A percentile compares a stretch with the other conserved stretches of the same genome.
Evolutionary conservation across 1,140 invertebrate species (phyloP).

Genomic region (Sinonovacula constricta): DNA sequence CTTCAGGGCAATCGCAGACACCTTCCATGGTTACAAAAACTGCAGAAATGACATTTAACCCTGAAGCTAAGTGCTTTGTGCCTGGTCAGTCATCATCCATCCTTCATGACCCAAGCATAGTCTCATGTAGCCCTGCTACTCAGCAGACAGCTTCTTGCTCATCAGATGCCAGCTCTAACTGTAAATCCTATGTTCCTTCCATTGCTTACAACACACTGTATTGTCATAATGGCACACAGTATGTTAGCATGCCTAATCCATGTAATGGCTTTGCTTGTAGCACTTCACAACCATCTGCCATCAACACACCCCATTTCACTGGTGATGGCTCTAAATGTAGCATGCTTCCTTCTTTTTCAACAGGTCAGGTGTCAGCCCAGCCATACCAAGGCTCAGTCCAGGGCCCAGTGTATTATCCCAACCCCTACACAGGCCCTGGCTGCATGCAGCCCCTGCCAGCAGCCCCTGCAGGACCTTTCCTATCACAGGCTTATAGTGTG

Average conservation of each 20-base stretch:
- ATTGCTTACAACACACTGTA: not conserved
- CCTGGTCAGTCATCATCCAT: slow-evolving; percentile 44
- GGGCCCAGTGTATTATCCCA: not conserved
- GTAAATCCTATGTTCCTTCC: slow-evolving; percentile 8
- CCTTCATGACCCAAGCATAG: slow-evolving; percentile 43
- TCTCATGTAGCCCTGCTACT: slow-evolving; percentile 27
- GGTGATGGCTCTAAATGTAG: slow-evolving; percentile 39
- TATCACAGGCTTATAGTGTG: not conserved
- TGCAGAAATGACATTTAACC: slow-evolving; percentile 54
- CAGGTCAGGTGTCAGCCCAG: slow-evolving; percentile 25
- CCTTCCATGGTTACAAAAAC: slow-evolving; percentile 12
- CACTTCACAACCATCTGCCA: slow-evolving; percentile 29
- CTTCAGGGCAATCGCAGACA: not conserved
- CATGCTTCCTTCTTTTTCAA: slow-evolving; percentile 49
- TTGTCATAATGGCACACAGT: not conserved
- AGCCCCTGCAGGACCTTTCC: not conserved
- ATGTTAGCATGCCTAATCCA: slow-evolving; percentile 13
- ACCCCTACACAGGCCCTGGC: not conserved
- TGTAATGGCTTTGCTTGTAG: slow-evolving; percentile 14
- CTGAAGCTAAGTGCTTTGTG: slow-evolving; percentile 68
- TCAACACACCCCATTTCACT: slow-evolving; percentile 14
- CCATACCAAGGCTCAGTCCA: slow-evolving; percentile 16
- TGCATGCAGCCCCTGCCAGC: not conserved
- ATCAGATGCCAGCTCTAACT: not conserved
- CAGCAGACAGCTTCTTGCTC: slow-evolving; percentile 1